Evolutionary conservation across 2,888 invertebrate genomes (phyloP), one percentile per base, ranked within the genome.

Genomic region (Euzetes globulus): DNA sequence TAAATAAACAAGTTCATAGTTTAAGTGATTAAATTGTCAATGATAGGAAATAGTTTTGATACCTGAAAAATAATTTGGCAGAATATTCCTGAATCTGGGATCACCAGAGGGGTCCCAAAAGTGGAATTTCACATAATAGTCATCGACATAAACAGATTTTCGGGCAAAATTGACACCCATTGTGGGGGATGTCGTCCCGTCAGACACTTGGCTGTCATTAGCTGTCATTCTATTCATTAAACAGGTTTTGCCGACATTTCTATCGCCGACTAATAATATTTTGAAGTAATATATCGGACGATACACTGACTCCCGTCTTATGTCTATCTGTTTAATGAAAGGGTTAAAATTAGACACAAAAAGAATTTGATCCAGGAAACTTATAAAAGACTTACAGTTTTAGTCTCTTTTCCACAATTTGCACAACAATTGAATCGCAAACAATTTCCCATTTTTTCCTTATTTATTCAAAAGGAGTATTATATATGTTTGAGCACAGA

Each of bases 181-280:
- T 41, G 68, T 68, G 1, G 68, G 68, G n/a, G 68, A 37, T 17
- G 45, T 3, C 6, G 37, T n/a, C 15, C 7, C n/a, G 29, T 60
- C 33, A 15, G n/a, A 15, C 15, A 1, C 22, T 13, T n/a, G 11
- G n/a, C 0, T 17, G n/a, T 13, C 41, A 68, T 41, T 45, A 9
- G 22, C 5, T 1, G 22, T 41, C 22, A 68, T 9, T 37, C 41
- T 22, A n/a, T 33, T 37, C 19, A 68, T 11, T 22, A 68, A 22
- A 68, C 68, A 41, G 1, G 68, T n/a, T 68, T 68, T 68, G 37
- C 68, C 68, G 22, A 68, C 68, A 68, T 45, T 68, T 41, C 45
- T 29, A 15, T 68, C 68, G 45, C 68, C 68, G 68, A 68, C 68
- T 41, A 68, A 68, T 22, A 68, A 13, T 68, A 68, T 41, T 68